phyloP scores from a whole-genome alignment of 2,113 vertebrate genomes.

The Orycteropus afer region DNA sequence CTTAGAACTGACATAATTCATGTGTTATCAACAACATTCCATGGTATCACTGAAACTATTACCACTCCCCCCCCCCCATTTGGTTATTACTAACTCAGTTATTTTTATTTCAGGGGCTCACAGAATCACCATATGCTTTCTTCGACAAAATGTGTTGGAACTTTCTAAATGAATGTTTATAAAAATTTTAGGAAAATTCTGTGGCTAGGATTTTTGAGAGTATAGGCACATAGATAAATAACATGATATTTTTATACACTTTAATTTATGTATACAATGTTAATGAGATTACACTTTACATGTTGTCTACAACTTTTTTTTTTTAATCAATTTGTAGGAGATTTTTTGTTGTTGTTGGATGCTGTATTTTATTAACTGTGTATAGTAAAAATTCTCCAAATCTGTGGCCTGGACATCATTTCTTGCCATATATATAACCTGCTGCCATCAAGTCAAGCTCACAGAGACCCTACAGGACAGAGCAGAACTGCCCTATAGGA shows the following conservation, averaged over 20 bases:
- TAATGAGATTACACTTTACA: neutral
- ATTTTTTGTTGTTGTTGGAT: neutral
- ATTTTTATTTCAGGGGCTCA: neutral
- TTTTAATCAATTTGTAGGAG: neutral
- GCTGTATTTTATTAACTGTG: neutral
- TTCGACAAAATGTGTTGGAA: neutral
- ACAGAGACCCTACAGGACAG: no score
- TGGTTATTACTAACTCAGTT: neutral
- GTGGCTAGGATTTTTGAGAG: neutral
- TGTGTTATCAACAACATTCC: neutral
- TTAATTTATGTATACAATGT: neutral
- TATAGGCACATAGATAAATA: neutral
- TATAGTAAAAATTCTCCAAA: neutral
- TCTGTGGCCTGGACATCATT: neutral
- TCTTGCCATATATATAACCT: neutral
- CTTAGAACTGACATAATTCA: neutral
- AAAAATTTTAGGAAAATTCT: neutral
- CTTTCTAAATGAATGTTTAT: conserved; percentile 5
- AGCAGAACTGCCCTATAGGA: no score
- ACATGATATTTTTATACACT: neutral
- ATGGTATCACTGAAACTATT: neutral
- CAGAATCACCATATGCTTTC: neutral
- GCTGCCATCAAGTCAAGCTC: no score
- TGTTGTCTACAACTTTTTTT: neutral
- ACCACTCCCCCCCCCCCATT: fast-evolving